Base-by-base conservation (phyloP, 2,113 vertebrate species). In the Odontesthes bonariensis region DNA sequence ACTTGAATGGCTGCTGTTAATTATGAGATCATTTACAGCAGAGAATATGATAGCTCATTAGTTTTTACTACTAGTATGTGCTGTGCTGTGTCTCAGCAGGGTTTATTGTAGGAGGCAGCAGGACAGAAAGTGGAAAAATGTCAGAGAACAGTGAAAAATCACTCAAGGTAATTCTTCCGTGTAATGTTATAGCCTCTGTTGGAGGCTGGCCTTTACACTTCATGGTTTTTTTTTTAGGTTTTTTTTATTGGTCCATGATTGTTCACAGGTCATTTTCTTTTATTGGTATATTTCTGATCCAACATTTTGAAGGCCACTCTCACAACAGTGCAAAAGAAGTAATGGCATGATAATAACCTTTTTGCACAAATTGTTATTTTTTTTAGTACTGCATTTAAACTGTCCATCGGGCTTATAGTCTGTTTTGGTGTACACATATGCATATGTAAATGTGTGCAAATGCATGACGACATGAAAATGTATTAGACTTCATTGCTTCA, bases 21-120 rank as follows among this genome's bases (percentile, higher is more conserved):
- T 91, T 89, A 87, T 84, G 68, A 88, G 88, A 84, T 83, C 85
- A 72, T 75, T 88, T 73, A 77, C 82, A 90, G 90, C 63, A 16
- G 60, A 74, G 73, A 81, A 88, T 91, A 82, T 87, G 78, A 88
- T 84, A 89, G 84, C 83, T 88, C 90, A 88, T 91, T 89, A 88
- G 83, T 79, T 90, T 89, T 88, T 92, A 92, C 78, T 86, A 70
- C 71, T 77, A 63, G 74, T 86, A 56, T 85, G 81, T 82, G 83
- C 73, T 79, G 66, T 33, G 63, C 73, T 44, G 79, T 40, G 75
- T 85, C 75, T 77, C 75, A 23, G 63, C 46, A 55, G 83, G 81
- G 60, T 75, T 88, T 85, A 85, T 83, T 77, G 78, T 63, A 33
- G 56, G 72, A 82, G 75, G 81, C 73, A 83, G 78, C 73, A 72